Base-by-base conservation (phyloP, 2,113 vertebrate species). In the Daphoenositta chrysoptera region DNA sequence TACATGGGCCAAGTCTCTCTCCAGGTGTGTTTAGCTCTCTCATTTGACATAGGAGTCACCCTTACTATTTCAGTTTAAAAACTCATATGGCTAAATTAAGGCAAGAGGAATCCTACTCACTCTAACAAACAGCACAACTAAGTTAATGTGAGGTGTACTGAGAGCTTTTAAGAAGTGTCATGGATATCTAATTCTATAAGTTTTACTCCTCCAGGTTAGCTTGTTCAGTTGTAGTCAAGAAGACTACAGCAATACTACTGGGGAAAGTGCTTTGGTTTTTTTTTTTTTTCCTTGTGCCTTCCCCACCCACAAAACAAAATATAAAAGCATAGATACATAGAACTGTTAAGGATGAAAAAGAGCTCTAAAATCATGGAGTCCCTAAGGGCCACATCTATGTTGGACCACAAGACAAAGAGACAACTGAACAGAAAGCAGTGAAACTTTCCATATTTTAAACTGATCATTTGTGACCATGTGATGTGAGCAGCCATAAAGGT, bases 121-220 rank as follows among this genome's bases (percentile, higher is more conserved):
- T 28, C 40, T 84, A 56, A 68, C 22, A 66, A 89, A 47, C 11
- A 50, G 8, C 10, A 44, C 50, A 40, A 40, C n/a, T 7, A 22
- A 77, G 22, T 20, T 68, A 39, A 64, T 3, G 5, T 12, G 27
- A 0, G 0, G 4, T 44, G 8, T 31, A 20, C 23, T n/a, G 23
- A 54, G 5, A 92, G 11, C 6, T 80, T 91, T 10, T 42, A 44
- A 56, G 13, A 78, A 45, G 18, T 42, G 6, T 33, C 0, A 2
- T 50, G 19, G 22, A 45, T 64, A 37, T 20, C 17, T 64, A 60
- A 72, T 51, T 42, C 13, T 17, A 1, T 47, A 51, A 69, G 42
- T 61, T 91, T 82, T 93, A n/a, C n/a, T 42, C n/a, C 24, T 44
- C 24, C 61, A 75, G 31, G 10, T 21, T 13, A 65, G 8, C 0